Evolutionary conservation across 2,888 invertebrate genomes (phyloP).

Genomic region (Pammene fasciana): DNA sequence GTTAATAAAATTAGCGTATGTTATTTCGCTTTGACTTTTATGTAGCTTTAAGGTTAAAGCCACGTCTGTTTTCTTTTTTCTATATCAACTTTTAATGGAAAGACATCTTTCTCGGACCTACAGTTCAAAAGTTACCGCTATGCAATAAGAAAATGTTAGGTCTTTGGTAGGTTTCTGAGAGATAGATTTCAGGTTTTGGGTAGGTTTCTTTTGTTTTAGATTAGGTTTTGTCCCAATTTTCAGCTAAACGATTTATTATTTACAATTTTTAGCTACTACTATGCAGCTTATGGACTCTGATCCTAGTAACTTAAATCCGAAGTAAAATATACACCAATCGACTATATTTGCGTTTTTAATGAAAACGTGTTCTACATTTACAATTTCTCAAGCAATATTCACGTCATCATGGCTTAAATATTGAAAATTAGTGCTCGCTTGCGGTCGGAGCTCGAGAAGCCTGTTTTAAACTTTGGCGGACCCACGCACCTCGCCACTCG

Average conservation of each 20-base stretch:
- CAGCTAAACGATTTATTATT: too few species aligned
- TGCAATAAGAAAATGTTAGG: too few species aligned
- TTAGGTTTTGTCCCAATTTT: too few species aligned
- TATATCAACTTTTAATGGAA: not conserved
- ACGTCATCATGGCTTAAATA: slow-evolving; percentile 36
- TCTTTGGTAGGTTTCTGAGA: too few species aligned
- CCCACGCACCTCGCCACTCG: slow-evolving; percentile 53
- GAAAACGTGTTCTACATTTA: not conserved
- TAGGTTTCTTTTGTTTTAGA: too few species aligned
- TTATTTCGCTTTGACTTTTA: slow-evolving; percentile 13
- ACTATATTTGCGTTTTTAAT: not conserved
- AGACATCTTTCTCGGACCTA: not conserved
- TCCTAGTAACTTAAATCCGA: too few species aligned
- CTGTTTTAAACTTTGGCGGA: slow-evolving; percentile 56
- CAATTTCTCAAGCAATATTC: slow-evolving; percentile 24
- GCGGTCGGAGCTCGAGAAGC: slow-evolving; percentile 56
- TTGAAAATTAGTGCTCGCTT: slow-evolving; percentile 36
- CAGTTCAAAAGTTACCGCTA: too few species aligned
- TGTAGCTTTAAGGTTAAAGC: not conserved
- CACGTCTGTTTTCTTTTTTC: not conserved
- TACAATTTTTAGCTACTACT: too few species aligned
- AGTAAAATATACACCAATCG: too few species aligned
- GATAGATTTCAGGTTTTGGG: too few species aligned
- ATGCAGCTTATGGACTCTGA: too few species aligned
- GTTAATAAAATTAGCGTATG: slow-evolving; percentile 29